Conservation (phyloP, 1,140 invertebrate species). For the Nixonia krombeini region DNA sequence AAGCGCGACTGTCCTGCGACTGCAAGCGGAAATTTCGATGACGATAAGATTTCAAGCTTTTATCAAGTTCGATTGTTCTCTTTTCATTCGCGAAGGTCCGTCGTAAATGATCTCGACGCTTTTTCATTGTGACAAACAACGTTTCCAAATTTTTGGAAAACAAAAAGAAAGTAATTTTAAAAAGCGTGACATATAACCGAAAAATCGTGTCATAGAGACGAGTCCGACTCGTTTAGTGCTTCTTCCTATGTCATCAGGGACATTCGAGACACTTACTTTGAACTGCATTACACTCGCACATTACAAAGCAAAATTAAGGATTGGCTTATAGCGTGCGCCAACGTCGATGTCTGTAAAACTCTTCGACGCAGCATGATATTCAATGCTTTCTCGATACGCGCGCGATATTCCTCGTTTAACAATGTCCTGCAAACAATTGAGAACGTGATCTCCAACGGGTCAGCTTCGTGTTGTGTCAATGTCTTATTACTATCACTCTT, state of each 20-base stretch:
- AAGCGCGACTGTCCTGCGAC: no score
- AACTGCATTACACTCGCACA: constrained; percentile 41
- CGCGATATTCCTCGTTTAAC: constrained; percentile 23
- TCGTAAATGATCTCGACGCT: no score
- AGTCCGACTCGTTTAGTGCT: not conserved
- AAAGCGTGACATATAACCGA: no score
- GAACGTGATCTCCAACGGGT: constrained; percentile 18
- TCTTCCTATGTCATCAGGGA: not conserved
- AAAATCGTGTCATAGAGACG: constrained; percentile 2
- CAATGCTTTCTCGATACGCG: constrained; percentile 10
- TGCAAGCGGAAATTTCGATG: no score
- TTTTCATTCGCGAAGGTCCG: no score
- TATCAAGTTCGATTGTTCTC: no score
- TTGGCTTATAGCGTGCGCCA: constrained; percentile 15
- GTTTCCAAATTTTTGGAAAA: no score
- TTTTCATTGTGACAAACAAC: no score
- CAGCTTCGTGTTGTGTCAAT: no score
- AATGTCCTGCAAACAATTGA: constrained; percentile 45
- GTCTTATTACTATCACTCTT: no score
- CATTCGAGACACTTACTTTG: constrained; percentile 41
- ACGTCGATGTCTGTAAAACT: constrained; percentile 19
- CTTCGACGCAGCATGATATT: constrained; percentile 2
- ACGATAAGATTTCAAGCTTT: no score
- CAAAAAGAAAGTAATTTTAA: no score
- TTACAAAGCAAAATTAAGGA: constrained; percentile 41